Base-by-base conservation (phyloP, 2,113 vertebrate species). In the Microcebus tavaratra region DNA sequence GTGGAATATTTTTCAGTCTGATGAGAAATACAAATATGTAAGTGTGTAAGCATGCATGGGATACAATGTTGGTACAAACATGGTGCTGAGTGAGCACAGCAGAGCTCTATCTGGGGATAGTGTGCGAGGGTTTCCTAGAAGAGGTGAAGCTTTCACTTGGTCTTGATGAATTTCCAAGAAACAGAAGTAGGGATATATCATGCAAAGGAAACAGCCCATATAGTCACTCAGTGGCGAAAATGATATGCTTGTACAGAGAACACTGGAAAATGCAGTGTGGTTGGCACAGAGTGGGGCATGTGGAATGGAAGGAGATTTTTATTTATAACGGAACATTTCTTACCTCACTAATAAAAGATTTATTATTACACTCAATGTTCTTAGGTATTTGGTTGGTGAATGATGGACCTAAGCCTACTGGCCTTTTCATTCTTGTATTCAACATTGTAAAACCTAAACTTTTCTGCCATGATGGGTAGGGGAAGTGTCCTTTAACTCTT, bases 31-130 rank as follows among this genome's bases (percentile, higher is more conserved):
- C 29, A 79, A 79, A n/a, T 55, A n/a, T 9, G 4, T 57, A 59
- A 27, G 8, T 82, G 25, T 27, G 10, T 42, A 42, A 42, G 20
- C 8, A 42, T 11, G 10, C 36, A 6, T 61, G 15, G 57, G 36
- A 42, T 17, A 31, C 17, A 5, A 61, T 29, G 25, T 27, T 82
- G 36, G 36, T 29, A 42, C 36, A 29, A 61, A 55, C 23, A 29
- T 17, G 42, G 55, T 42, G 25, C 36, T 61, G 36, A 20, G 36
- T 9, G 11, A 76, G 31, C 48, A 53, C 20, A 67, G 53, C 10
- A 14, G 12, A 3, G 0, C 39, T n/a, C 34, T 34, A 6, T 23
- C 23, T 53, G n/a, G 9, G 36, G 9, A 29, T 48, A 14, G 6
- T 57, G 6, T 11, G 6, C 9, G 29, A 67, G 81, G 39, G 7